Evolutionary conservation across 2,797 vertebrate genomes (phyloP), one percentile per base, ranked within the genome.

Genomic region (Danio aesculapii): DNA sequence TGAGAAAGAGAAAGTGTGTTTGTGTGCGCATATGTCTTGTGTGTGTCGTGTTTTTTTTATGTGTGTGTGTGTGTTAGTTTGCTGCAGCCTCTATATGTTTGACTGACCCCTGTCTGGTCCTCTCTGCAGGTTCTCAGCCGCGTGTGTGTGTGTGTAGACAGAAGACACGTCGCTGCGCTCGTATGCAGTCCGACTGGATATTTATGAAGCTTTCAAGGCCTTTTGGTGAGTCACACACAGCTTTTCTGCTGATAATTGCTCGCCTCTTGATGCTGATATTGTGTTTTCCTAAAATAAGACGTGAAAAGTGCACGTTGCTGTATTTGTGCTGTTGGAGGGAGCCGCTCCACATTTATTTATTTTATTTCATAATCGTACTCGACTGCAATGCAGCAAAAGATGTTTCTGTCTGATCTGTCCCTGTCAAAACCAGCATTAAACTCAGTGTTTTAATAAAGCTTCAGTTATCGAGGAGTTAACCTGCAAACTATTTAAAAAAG

Each of bases 121-220:
- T 71, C 78, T 84, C 77, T 79, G 19, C 67, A 87, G 86, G 84
- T 86, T 79, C 84, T 81, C 75, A 75, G 69, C 30, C 50, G 75
- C 58, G 79, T 75, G 76, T 62, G 75, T 30, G 30, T 30, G 30
- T 16, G 30, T 30, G 30, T 30, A 3, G 16, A 64, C 3, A 82
- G 72, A 77, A 90, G 89, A 88, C 89, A 75, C 82, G 10, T 88
- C 88, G 79, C 85, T 82, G 72, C 84, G 86, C 84, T 91, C 87
- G 86, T 85, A 70, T 82, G 82, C 84, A 64, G 30, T 64, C 77
- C 0, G 21, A 83, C 63, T 62, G 79, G 83, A 92, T 88, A 91
- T 94, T 92, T 88, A 92, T 93, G 93, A 93, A 91, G 90, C 92
- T 93, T 94, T 92, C 83, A 88, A 89, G 88, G 89, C 89, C 90